Evolutionary conservation across 2,888 invertebrate genomes (phyloP).

Genomic region (Sinopyrophorus schimmeli): DNA sequence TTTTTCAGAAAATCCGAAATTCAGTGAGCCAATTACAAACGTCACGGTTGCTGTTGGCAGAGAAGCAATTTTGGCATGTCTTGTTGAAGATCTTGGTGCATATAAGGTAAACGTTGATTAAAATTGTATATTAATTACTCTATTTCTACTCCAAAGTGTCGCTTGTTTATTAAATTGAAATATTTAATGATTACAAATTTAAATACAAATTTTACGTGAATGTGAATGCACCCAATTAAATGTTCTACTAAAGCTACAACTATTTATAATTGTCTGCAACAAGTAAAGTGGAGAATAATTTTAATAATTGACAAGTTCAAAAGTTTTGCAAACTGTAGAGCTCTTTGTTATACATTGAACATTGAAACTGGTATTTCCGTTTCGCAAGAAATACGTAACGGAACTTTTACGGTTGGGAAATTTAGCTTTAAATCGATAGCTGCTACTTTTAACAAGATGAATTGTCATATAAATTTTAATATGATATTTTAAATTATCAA

Average conservation of each 20-base stretch:
- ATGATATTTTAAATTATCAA: no score
- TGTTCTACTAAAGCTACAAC: no score
- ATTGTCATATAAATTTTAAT: not conserved
- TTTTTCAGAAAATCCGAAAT: conserved; percentile 77
- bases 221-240: no score
- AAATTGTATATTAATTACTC: not conserved
- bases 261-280: not conserved
- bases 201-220: no score
- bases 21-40: conserved; percentile 81
- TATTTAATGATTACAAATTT: no score
- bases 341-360: conserved; percentile 2
- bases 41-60: conserved; percentile 84
- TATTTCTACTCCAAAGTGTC: no score
- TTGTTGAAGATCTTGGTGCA: conserved; percentile 79
- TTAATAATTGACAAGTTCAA: not conserved
- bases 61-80: conserved; percentile 79
- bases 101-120: conserved; percentile 68
- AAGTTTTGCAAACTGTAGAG: conserved; percentile 1
- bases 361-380: not conserved
- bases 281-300: no score
- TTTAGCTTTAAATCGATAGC: not conserved
- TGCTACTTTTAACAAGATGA: not conserved
- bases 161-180: no score
- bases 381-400: conserved; percentile 2
- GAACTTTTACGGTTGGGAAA: not conserved